Percentiles rank a stretch among this genome's conserved stretches.
These are phyloP conservation scores for Meta bourneti DNA, from an alignment of 2,888 invertebrate species.

Conservation along the genomic window DNA sequence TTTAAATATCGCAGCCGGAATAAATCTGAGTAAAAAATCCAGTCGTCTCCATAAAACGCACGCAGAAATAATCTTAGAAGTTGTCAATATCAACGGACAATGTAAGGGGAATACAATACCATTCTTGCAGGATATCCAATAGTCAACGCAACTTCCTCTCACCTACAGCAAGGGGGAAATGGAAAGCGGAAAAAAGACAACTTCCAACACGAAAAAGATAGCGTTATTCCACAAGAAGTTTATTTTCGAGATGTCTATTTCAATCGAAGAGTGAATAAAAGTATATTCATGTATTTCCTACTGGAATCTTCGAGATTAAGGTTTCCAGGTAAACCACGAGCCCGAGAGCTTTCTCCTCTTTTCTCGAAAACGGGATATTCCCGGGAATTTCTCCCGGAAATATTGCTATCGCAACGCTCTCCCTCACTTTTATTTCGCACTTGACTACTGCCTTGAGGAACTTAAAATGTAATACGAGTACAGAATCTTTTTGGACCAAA, in stretches of 20 bases:
- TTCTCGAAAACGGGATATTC: too few relatives aligned
- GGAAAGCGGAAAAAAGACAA: constrained; percentile 4
- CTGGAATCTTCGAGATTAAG: constrained; percentile 53
- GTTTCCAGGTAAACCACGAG: constrained; percentile 53
- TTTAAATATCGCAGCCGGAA: too few relatives aligned
- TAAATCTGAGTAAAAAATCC: too few relatives aligned
- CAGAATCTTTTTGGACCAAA: constrained; percentile 36
- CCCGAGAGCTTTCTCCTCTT: too few relatives aligned
- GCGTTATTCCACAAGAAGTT: not conserved
- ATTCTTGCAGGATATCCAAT: too few relatives aligned
- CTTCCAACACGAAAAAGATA: not conserved
- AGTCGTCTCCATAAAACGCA: too few relatives aligned
- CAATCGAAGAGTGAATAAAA: constrained; percentile 44
- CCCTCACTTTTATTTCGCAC: constrained; percentile 47
- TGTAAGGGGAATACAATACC: too few relatives aligned
- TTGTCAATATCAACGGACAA: too few relatives aligned
- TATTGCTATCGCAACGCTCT: constrained; percentile 1
- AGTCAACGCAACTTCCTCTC: too few relatives aligned
- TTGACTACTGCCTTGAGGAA: constrained; percentile 46
- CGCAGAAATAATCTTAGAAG: too few relatives aligned
- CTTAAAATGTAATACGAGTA: constrained; percentile 62
- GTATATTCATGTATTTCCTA: constrained; percentile 35
- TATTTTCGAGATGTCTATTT: constrained; percentile 15
- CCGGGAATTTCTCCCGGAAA: too few relatives aligned
- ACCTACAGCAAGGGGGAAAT: too few relatives aligned